Evolutionary conservation across 2,797 vertebrate genomes (phyloP).

Genomic region (Agapornis canus): DNA sequence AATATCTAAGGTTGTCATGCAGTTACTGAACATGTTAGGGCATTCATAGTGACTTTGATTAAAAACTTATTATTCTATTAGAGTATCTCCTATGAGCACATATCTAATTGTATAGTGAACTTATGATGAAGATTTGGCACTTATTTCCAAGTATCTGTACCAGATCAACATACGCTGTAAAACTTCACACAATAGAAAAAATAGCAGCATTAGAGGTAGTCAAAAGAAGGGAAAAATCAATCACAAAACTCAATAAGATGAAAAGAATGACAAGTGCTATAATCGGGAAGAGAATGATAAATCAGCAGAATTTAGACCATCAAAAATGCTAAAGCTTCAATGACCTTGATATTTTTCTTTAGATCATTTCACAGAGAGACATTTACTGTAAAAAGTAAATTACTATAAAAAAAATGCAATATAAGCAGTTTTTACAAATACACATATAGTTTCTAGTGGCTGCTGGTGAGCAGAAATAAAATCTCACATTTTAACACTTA

Average conservation of each 20-base stretch:
- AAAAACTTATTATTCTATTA: neutral
- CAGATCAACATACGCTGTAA: neutral
- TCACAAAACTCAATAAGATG: neutral
- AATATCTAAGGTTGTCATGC: neutral
- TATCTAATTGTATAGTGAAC: neutral
- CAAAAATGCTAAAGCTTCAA: neutral
- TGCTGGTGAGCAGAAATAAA: neutral
- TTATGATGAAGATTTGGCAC: neutral
- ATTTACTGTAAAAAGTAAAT: slow-evolving; percentile 34
- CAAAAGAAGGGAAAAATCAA: slow-evolving; percentile 11
- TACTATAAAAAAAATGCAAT: neutral
- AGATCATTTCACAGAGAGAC: neutral
- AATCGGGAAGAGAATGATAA: slow-evolving; percentile 13
- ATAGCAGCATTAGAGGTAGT: neutral
- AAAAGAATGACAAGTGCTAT: neutral
- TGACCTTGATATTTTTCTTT: neutral
- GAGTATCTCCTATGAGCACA: neutral
- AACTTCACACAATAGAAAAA: neutral
- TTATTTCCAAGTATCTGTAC: neutral
- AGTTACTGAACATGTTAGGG: neutral
- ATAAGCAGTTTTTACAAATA: neutral
- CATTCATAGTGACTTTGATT: neutral
- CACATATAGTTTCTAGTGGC: neutral
- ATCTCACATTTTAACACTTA: neutral
- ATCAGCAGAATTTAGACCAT: slow-evolving; percentile 3